These are phyloP conservation scores for Hypotaenidia philippensis DNA, from an alignment of 2,797 vertebrate species.

Conservation along the genomic window DNA sequence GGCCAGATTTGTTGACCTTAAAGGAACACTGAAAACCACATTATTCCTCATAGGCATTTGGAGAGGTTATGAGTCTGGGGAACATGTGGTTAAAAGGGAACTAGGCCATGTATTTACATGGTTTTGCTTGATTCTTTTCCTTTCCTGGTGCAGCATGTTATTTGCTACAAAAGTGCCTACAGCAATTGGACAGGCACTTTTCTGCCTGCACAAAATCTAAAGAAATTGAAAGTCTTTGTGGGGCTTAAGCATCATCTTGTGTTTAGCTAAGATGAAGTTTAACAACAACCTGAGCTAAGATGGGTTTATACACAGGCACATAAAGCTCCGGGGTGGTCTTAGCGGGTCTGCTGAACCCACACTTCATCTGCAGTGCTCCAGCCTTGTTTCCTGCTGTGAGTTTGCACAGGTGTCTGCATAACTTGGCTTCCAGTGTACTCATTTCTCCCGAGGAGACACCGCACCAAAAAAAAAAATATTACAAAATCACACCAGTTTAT, in stretches of 20 bases:
- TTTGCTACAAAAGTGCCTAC: background rate
- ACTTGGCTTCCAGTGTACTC: background rate
- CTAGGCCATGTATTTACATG: background rate
- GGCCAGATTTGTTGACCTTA: background rate
- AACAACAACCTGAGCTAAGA: background rate
- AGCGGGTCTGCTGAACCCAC: background rate
- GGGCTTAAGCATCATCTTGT: background rate
- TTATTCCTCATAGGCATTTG: background rate
- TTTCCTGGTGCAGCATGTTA: background rate
- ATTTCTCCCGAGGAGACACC: background rate
- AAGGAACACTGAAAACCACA: background rate
- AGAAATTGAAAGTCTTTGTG: background rate
- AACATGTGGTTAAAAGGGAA: conserved; percentile 32
- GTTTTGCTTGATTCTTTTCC: conserved; percentile 32
- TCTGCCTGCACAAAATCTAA: background rate
- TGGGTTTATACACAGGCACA: background rate
- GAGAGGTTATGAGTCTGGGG: conserved; percentile 9
- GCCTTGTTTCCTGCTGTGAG: conserved; percentile 4
- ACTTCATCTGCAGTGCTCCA: background rate
- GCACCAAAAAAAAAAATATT: background rate
- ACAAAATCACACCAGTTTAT: background rate
- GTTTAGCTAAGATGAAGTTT: background rate
- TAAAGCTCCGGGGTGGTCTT: conserved; percentile 47
- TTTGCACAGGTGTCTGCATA: conserved; percentile 60
- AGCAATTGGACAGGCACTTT: background rate